Conservation (phyloP, 2,888 invertebrate species). For the Napeogenes inachia region DNA sequence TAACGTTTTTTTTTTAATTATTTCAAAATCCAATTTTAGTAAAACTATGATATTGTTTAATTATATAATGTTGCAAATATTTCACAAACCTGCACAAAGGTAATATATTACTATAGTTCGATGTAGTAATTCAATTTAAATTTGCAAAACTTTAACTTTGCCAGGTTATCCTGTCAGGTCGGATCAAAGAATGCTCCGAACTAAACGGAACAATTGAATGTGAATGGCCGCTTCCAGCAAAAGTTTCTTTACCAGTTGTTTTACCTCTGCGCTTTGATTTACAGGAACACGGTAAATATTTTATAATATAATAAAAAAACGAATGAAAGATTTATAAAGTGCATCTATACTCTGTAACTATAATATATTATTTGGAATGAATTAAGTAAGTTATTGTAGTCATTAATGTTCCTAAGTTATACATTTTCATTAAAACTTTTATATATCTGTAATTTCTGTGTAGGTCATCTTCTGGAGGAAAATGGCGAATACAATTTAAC, state of each 20-base stretch:
- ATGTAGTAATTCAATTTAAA: constrained; percentile 1
- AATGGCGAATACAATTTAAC: constrained; percentile 44
- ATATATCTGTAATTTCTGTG: constrained; percentile 23
- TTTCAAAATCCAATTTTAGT: too few species aligned
- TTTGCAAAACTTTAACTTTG: constrained; percentile 18
- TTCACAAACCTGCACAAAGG: neutral
- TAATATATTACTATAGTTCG: neutral
- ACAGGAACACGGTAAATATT: constrained; percentile 44
- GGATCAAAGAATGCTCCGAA: constrained; percentile 44
- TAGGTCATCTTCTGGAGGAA: constrained; percentile 45
- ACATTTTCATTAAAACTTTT: constrained; percentile 14
- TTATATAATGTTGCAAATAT: too few species aligned
- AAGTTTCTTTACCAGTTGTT: constrained; percentile 43
- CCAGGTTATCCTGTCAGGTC: constrained; percentile 45
- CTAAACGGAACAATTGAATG: constrained; percentile 35
- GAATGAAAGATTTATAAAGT: too few species aligned
- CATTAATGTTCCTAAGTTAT: neutral
- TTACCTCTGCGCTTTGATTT: constrained; percentile 50
- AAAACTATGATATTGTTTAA: too few species aligned
- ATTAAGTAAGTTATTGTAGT: too few species aligned
- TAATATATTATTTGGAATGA: too few species aligned
- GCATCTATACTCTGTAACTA: too few species aligned
- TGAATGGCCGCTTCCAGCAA: constrained; percentile 48
- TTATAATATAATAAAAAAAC: constrained; percentile 17
- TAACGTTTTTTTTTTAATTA: neutral